Evolutionary conservation across 2,797 vertebrate species (phyloP), one percentile per base, ranked within the genome.

Genomic region (Sus cebifrons): DNA sequence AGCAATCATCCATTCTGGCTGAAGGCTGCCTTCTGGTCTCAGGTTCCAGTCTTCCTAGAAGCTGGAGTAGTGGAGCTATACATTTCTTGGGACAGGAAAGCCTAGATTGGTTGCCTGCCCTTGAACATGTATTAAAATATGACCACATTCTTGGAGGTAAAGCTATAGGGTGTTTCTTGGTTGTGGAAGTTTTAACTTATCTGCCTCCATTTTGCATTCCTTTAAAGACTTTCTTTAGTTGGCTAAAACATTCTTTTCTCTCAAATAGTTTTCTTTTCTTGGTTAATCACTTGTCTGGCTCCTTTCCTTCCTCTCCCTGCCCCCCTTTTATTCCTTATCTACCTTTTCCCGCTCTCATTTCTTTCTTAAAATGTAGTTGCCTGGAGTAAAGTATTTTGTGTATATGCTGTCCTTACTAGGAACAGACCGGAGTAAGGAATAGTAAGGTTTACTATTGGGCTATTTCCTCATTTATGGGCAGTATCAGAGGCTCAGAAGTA

Each of bases 21-120:
- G 77, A 91, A 75, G 81, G 44, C 73, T 88, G 79, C 85, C 84
- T 94, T 96, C 68, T 95, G 87, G 58, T 74, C 40, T n/a, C 14
- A 3, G 64, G 40, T 17, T 78, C 70, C 78, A 91, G 74, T 56
- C 73, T 94, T 86, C 17, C 29, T 73, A 54, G 86, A 89, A 75
- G 78, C 71, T 58, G 58, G 58, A 11, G 20, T 67, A 16, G 23
- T 44, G 23, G 68, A 67, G 11, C 15, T 86, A 27, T 67, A 89
- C 40, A 18, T 60, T 81, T 23, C 27, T 83, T 77, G 74, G 29
- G 71, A 60, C 89, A 67, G 54, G 27, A 83, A 94, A 95, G 20
- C 27, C 74, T 58, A 11, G 20, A 74, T 68, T 56, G 36, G 23
- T 52, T 93, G 60, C 32, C 64, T 71, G 74, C 4, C 20, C 68